Conservation (phyloP, 2,113 vertebrate species). For the Halichoeres trimaculatus region DNA sequence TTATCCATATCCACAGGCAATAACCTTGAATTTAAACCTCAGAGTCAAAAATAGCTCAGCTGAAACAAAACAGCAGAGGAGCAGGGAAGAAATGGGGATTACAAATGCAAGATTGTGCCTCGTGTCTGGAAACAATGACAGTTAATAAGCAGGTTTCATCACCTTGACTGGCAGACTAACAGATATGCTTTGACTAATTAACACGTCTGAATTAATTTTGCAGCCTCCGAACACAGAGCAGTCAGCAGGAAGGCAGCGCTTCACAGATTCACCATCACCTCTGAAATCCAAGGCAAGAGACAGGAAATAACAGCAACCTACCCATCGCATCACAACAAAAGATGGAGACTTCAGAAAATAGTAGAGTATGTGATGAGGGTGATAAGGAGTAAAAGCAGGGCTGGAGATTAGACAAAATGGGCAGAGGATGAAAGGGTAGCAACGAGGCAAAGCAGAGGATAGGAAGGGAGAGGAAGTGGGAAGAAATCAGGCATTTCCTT, state of each 20-base stretch:
- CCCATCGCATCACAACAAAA: constrained; percentile 15
- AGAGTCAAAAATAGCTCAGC: constrained; percentile 3
- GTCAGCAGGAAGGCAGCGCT: constrained; percentile 34
- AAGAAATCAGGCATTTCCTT: constrained; percentile 17
- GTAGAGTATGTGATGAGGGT: not conserved
- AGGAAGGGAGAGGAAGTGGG: not conserved
- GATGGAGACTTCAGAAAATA: not conserved
- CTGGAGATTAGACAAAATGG: constrained; percentile 15
- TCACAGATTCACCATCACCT: constrained; percentile 34
- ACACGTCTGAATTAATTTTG: constrained; percentile 46
- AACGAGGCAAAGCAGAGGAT: constrained; percentile 1
- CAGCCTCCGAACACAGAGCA: constrained; percentile 22
- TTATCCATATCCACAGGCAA: constrained; percentile 1
- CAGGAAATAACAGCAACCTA: constrained; percentile 14
- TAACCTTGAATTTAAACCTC: not conserved
- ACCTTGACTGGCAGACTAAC: constrained; percentile 48
- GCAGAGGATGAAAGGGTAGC: constrained; percentile 8
- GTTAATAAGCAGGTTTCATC: constrained; percentile 29
- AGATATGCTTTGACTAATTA: constrained; percentile 50
- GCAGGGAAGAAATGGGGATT: not conserved
- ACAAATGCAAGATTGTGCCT: constrained; percentile 12
- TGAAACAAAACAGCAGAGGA: constrained; percentile 2
- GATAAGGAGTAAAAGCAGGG: constrained; percentile 20
- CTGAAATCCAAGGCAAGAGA: constrained; percentile 21
- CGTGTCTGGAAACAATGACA: constrained; percentile 13